Percentiles rank a stretch among this genome's conserved stretches.
These are phyloP conservation scores for Alentia gelatinosa DNA, from an alignment of 2,888 invertebrate species.

Conservation along the genomic window DNA sequence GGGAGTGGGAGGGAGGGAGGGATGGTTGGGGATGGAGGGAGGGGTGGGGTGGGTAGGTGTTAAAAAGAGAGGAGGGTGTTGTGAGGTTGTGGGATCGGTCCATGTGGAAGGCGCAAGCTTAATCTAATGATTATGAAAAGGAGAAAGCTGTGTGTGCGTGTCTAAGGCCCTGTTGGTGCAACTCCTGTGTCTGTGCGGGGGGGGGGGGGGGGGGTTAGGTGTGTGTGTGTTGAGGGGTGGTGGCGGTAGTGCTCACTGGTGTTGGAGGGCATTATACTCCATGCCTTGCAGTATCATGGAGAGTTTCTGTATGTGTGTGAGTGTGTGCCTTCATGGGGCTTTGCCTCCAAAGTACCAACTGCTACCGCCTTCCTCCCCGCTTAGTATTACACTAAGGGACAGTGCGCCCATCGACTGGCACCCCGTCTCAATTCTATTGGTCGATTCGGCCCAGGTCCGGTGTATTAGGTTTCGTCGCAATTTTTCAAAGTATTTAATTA, in stretches of 20 bases:
- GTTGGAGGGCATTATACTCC: no score
- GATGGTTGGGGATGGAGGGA: background rate
- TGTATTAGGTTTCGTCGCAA: background rate
- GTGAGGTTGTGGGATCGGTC: background rate
- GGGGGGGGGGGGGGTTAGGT: background rate
- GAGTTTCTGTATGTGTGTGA: background rate
- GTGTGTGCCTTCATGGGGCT: background rate
- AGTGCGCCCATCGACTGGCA: background rate
- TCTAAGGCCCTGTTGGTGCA: background rate
- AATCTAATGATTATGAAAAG: slow-evolving; percentile 45
- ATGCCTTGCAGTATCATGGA: background rate
- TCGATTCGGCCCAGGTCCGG: background rate
- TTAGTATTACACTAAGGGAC: background rate
- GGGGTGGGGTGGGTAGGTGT: background rate
- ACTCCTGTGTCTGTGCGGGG: background rate
- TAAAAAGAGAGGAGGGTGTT: background rate
- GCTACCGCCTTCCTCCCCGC: background rate
- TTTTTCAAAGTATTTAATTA: background rate
- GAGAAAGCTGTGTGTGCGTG: slow-evolving; percentile 8
- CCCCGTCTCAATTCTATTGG: background rate
- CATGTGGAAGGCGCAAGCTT: background rate
- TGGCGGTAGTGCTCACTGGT: no score
- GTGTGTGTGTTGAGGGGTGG: background rate
- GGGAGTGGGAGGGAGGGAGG: background rate
- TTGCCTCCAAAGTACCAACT: no score